Base-by-base conservation (phyloP, 2,888 invertebrate genomes). In the Eurytoma adleriae region DNA sequence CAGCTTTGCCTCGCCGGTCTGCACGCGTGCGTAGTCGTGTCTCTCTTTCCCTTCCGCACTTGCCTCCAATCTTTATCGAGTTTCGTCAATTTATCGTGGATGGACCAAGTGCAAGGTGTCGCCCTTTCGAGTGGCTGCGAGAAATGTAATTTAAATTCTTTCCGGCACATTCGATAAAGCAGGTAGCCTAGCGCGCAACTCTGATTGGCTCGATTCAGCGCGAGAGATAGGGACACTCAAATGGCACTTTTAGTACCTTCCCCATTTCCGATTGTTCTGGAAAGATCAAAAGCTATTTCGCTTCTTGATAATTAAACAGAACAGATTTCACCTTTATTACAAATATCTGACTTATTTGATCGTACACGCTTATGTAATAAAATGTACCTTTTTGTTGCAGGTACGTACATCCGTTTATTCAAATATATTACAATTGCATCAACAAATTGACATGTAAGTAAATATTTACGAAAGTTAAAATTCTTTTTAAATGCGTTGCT, bases 91-190 rank as follows among this genome's bases (percentile, higher is more conserved):
- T 86, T 84, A 83, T 86, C 82, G 79, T 81, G 67, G 75, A 80
- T 78, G 80, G 59, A 12, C 66, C 59, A 73, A 68, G 52, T 30
- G 69, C 61, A 48, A 67, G 56, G 69, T 81, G 67, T 78, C 82
- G 74, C 70, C 80, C 79, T 67, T 61, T 20, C 78, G 52, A 30
- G 67, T 75, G 50, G 12, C 64, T 74, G 66, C 52, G 80, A 81
- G 76, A 79, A 83, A 84, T 85, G 82, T 84, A 83, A 86, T 87
- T 85, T 86, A 83, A 84, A 85, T 85, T 83, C 83, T 83, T 84
- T 73, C 70, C 78, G 52, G 64, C 74, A 10, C 71, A 75, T 82
- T 80, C 81, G 86, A 86, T 85, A 86, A 84, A 84, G 80, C 85
- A 84, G 85, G 85, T 27, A 24, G 61, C 30, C 61, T 24, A 4